Evolutionary conservation across 30 jellyfish, hydroid and myxozoan species (phyloP).

Genomic region (Kudoa iwatai): DNA sequence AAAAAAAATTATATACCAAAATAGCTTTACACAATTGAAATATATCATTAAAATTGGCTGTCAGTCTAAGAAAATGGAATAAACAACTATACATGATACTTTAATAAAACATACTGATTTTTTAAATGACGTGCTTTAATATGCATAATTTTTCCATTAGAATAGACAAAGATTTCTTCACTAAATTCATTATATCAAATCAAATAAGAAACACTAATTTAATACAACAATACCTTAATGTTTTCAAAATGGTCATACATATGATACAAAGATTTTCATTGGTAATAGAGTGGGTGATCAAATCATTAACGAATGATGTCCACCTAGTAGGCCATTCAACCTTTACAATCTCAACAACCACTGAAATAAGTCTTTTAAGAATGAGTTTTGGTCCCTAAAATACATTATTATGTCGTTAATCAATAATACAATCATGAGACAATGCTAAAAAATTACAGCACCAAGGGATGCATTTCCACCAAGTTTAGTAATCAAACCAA

Average conservation of each 20-base stretch:
- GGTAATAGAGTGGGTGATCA: conserved; percentile 62
- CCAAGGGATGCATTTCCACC: no score
- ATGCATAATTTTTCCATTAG: conserved; percentile 77
- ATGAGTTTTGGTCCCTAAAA: neutral
- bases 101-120: conserved; percentile 43
- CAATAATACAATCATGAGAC: no score
- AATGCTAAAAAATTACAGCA: no score
- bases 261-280: conserved; percentile 56
- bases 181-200: no score
- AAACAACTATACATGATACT: no score
- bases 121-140: conserved; percentile 66
- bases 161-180: conserved; percentile 79
- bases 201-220: neutral
- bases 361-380: neutral
- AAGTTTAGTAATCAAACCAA: no score
- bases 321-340: conserved; percentile 93
- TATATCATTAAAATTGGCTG: no score
- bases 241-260: conserved; percentile 29
- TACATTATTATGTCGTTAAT: no score
- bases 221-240: conserved; percentile 11
- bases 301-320: conserved; percentile 77
- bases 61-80: no score
- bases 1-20: no score
- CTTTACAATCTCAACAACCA: conserved; percentile 21
- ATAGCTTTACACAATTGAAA: no score